Evolutionary conservation across 2,113 vertebrate genomes (phyloP), one percentile per base, ranked within the genome.

Genomic region (Esox niger): DNA sequence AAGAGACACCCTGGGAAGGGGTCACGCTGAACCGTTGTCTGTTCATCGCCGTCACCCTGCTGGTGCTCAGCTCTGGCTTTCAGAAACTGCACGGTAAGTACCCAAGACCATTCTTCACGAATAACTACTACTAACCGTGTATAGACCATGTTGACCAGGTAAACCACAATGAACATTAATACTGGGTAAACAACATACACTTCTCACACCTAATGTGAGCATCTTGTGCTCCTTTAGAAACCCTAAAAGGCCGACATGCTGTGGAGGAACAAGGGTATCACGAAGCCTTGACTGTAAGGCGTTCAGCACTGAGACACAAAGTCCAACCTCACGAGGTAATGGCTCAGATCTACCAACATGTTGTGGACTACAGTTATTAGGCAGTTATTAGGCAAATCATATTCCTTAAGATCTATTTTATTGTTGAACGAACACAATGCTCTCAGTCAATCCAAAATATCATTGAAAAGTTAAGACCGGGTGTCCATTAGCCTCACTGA

Each of bases 11-110:
- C 0, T 98, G 95, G 95, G 91, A 93, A 20, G 91, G 92, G 0
- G 75, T 98, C 80, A 94, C 96, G 0, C 92, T 98, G 56, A 98
- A 97, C 90, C 92, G 94, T 61, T 97, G 95, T 79, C 86, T 98
- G 70, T 85, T 95, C 35, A 86, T 97, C 38, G 96, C 93, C 68
- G 91, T 95, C 0, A 49, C 93, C 2, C 80, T 97, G 0, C 92
- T 96, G 31, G 82, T 98, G 77, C 88, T 98, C 66, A 94, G 92
- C 15, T 91, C 94, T 1, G 92, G 94, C n/a, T 87, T 91, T 72
- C 97, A 96, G 75, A 92, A 91, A 63, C 86, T 95, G 23, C 84
- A 92, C 26, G 96, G 97, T 91, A 87, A 91, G 93, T 2, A 43
- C 38, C 2, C 25, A 13, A 32, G 25, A 55, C 52, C 9, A 21